A percentile compares a stretch with the other conserved stretches of the same genome.
Conservation (phyloP, 2,888 invertebrate genomes). For the Ichneumon xanthorius region DNA sequence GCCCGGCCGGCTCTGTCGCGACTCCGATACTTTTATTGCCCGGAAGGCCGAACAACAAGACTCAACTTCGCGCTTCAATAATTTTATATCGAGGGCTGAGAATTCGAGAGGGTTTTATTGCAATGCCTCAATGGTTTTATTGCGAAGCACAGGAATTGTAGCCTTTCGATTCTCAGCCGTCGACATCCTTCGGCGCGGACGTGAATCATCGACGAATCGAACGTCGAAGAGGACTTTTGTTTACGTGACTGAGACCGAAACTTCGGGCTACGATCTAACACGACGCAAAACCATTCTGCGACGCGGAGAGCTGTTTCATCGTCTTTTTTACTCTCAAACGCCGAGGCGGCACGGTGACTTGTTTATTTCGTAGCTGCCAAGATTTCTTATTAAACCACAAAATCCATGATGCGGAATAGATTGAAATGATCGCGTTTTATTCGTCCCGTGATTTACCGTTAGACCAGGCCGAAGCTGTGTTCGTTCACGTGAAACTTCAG, state of each 20-base stretch:
- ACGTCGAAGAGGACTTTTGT: not conserved
- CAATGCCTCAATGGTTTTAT: not conserved
- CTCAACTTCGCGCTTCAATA: slow-evolving; percentile 9
- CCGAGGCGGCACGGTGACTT: not conserved
- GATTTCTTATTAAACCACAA: not conserved
- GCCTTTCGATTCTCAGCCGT: not conserved
- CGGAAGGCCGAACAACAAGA: not conserved
- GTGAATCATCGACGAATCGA: not conserved
- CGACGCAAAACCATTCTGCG: not conserved
- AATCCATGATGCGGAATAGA: not conserved
- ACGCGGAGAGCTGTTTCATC: not conserved
- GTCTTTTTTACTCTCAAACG: not conserved
- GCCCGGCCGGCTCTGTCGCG: not conserved
- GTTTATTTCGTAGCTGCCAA: not conserved
- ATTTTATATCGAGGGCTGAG: not conserved
- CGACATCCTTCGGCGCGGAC: not conserved
- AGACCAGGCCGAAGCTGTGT: no score
- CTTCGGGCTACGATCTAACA: not conserved
- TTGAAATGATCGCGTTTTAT: not conserved
- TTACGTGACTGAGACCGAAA: not conserved
- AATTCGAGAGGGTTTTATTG: not conserved
- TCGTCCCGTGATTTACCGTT: not conserved
- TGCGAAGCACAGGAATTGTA: not conserved
- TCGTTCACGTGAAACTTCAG: not conserved
- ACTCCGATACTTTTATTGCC: not conserved